phyloP scores from a whole-genome alignment of 2,113 vertebrate species.

The Arothron firmamentum region DNA sequence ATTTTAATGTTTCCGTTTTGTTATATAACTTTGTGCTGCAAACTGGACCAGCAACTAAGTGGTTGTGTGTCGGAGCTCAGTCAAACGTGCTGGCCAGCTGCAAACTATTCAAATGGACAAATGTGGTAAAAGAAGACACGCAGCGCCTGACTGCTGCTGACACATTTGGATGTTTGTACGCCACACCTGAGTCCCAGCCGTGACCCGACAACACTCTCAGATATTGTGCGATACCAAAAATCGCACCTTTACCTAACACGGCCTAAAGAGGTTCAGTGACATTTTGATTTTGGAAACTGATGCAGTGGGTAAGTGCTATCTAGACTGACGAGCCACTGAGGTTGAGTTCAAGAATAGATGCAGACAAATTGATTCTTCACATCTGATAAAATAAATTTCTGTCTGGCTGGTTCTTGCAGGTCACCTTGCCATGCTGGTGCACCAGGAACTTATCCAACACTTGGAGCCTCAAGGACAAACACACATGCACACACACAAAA shows the following conservation, averaged over 20 bases:
- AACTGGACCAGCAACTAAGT: neutral
- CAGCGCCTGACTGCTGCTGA: neutral
- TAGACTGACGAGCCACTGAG: neutral
- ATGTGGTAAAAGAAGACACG: neutral
- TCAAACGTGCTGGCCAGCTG: neutral
- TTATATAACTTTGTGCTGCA: too few relatives aligned
- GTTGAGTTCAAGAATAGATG: neutral
- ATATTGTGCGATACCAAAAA: neutral
- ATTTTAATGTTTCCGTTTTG: too few relatives aligned
- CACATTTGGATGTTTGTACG: neutral
- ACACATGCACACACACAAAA: constrained; percentile 17
- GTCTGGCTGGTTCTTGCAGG: constrained; percentile 39
- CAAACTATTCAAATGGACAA: too few relatives aligned
- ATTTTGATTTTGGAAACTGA: too few relatives aligned
- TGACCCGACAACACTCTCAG: neutral
- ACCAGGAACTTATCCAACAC: constrained; percentile 37
- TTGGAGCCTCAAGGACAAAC: constrained; percentile 36
- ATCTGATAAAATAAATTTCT: neutral
- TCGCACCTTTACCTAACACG: neutral
- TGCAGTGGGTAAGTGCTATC: too few relatives aligned
- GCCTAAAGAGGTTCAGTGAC: too few relatives aligned
- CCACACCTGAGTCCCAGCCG: neutral
- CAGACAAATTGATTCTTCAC: neutral
- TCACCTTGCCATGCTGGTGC: constrained; percentile 58
- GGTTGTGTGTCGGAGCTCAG: neutral